phyloP scores from a whole-genome alignment of 2,797 vertebrate genomes.

The Selene dorsalis region DNA sequence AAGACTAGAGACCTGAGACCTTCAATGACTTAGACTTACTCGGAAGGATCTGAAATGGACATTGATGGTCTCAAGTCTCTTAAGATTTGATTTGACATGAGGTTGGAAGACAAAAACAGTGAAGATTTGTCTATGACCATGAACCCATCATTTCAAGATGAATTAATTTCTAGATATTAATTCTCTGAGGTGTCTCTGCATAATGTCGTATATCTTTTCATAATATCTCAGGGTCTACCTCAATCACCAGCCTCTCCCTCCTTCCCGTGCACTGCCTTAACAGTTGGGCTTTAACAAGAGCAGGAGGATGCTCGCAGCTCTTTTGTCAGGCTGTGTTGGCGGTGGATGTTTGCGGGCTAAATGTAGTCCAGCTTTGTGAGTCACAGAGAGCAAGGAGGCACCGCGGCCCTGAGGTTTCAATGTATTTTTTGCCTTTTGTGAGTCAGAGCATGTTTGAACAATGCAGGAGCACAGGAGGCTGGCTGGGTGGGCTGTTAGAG shows the following conservation, averaged over 20 bases:
- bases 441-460: conserved; percentile 66
- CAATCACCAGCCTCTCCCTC: background rate
- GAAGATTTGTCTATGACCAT: background rate
- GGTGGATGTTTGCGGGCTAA: conserved; percentile 59
- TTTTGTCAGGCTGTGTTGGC: conserved; percentile 52
- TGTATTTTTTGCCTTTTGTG: conserved; percentile 60
- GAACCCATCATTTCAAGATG: background rate
- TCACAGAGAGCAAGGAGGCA: conserved; percentile 61
- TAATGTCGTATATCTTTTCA: background rate
- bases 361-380: conserved; percentile 68
- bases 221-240: background rate
- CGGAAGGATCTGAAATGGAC: background rate
- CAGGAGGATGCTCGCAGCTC: conserved; percentile 17
- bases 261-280: background rate
- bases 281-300: background rate
- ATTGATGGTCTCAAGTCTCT: too few species aligned
- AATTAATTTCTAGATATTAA: background rate
- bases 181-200: background rate
- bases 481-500: conserved; percentile 57
- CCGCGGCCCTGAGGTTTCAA: conserved; percentile 14
- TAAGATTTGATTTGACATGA: too few species aligned
- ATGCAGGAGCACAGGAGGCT: conserved; percentile 48
- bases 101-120: too few species aligned
- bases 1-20: background rate
- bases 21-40: background rate